Base-by-base conservation (phyloP, 2,888 invertebrate species). In the Diaprepes abbreviatus region DNA sequence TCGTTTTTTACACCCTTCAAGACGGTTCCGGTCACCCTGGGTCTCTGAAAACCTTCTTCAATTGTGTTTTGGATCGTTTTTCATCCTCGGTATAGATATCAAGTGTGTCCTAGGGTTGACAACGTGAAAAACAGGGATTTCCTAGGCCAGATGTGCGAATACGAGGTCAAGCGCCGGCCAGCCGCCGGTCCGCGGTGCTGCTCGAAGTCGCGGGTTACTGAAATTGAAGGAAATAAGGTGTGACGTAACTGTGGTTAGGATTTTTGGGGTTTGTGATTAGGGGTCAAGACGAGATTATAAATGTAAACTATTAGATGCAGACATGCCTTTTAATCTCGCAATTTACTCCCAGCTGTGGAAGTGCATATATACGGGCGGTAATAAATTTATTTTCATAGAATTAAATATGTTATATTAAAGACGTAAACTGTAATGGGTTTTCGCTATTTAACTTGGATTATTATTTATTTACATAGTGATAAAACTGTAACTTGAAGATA, bases 81-180 rank as follows among this genome's bases (percentile, higher is more conserved):
- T 65, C 52, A 74, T 48, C 67, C 45, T 14, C 24, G 59, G 68
- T 4, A 50, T 36, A 33, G 52, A 38, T 19, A 35, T 35, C n/a
- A 54, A 17, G 24, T 14, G 12, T 10, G 14, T 17, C 45, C 12
- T 17, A 7, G 55, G 52, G 74, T 67, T 65, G 71, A 50, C 43
- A 36, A 14, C 31, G 36, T 19, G 14, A n/a, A 57, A 63, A 69
- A 52, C 17, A 10, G 38, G 59, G 59, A 33, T 69, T 66, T 71
- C 73, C 62, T 58, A 33, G 69, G 28, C 72, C 77, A 85, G 70
- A 82, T 70, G 66, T 85, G 78, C 86, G 85, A 50, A 88, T 88
- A 82, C 88, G 88, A 83, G 88, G 89, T 81, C 88, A 89, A 71
- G 88, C 89, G 80, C 88, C 63, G 63, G 50, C 64, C 60, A 55